Conservation (phyloP, 2,888 invertebrate genomes). For the Oeneis ivallda region DNA sequence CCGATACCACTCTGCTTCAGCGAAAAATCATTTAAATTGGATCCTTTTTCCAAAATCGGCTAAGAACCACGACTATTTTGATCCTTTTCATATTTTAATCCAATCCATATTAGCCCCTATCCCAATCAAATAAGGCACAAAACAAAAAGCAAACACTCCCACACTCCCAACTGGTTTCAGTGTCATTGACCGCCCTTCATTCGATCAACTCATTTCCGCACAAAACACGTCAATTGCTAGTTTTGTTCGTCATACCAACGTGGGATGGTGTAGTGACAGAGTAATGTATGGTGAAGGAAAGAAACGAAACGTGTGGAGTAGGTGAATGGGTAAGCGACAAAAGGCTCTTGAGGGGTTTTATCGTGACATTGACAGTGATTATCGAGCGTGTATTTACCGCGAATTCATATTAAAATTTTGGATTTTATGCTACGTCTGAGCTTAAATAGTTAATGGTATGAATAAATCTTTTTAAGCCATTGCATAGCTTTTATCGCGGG, state of each 20-base stretch:
- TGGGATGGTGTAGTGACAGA: not conserved
- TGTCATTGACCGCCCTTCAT: constrained; percentile 19
- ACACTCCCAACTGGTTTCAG: constrained; percentile 13
- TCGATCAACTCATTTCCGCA: not conserved
- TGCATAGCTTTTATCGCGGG: no score
- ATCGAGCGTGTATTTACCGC: not conserved
- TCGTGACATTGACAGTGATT: constrained; percentile 19
- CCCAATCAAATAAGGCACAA: not conserved
- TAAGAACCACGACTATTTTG: no score
- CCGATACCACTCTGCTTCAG: no score
- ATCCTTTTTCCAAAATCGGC: no score
- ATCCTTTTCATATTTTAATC: not conserved
- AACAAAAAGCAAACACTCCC: not conserved
- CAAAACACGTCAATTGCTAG: not conserved
- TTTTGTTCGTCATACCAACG: not conserved
- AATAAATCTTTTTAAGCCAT: no score
- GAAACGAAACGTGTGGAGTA: not conserved
- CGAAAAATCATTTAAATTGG: no score
- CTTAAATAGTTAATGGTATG: not conserved
- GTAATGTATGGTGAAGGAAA: constrained; percentile 5
- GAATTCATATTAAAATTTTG: not conserved
- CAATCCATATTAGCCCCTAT: not conserved
- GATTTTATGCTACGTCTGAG: not conserved
- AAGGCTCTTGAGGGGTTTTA: constrained; percentile 11
- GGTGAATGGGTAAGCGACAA: not conserved